phyloP scores from a whole-genome alignment of 2,797 vertebrate genomes.

The Falco naumanni region DNA sequence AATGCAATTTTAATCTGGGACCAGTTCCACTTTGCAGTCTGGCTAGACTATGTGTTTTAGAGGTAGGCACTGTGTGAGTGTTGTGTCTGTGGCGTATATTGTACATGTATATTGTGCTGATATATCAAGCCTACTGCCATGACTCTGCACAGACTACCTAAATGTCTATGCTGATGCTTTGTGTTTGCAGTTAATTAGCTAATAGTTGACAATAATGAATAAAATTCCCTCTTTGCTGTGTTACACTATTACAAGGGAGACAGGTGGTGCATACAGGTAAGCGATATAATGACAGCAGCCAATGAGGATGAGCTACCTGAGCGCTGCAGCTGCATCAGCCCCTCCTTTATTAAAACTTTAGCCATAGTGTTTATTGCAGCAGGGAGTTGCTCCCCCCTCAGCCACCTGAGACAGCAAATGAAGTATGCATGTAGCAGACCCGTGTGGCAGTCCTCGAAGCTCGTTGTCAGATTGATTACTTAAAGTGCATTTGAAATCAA shows the following conservation, averaged over 20 bases:
- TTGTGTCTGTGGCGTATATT: rapidly evolving
- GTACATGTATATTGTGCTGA: background rate
- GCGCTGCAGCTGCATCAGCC: background rate
- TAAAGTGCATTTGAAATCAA: conserved; percentile 27
- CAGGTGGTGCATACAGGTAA: background rate
- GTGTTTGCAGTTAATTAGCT: background rate
- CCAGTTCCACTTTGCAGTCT: background rate
- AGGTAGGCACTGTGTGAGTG: background rate
- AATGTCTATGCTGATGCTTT: background rate
- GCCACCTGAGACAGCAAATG: conserved; percentile 39
- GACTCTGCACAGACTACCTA: background rate
- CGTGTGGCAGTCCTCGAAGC: background rate
- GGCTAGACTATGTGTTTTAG: background rate
- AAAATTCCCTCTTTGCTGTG: background rate
- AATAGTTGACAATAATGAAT: background rate
- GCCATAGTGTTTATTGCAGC: background rate
- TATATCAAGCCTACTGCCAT: background rate
- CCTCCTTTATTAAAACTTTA: background rate
- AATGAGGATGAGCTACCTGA: rapidly evolving
- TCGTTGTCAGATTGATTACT: conserved; percentile 58
- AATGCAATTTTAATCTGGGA: background rate
- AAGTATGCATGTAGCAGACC: background rate
- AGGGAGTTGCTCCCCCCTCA: background rate
- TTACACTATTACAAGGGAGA: background rate
- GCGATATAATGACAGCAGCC: rapidly evolving